These are phyloP conservation scores for Crioceris asparagi DNA, from an alignment of 2,888 invertebrate genomes.

Conservation along the genomic window DNA sequence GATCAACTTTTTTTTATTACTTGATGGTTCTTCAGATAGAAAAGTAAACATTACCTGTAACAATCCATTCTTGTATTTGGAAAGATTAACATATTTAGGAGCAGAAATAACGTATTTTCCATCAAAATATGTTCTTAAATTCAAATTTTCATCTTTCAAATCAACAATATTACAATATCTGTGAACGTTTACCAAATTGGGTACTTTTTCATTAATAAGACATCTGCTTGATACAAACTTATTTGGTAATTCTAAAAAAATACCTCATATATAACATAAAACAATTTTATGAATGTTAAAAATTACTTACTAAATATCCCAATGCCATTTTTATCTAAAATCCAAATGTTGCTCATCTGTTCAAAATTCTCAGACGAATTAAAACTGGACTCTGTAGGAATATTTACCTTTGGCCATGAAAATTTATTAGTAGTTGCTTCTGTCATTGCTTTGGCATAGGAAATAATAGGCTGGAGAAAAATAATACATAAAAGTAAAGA, in stretches of 20 bases:
- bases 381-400: slow-evolving; percentile 4
- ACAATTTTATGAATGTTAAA: slow-evolving; percentile 1
- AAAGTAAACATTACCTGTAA: slow-evolving; percentile 22
- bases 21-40: slow-evolving; percentile 2
- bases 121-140: slow-evolving; percentile 31
- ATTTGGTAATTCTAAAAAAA: slow-evolving; percentile 30
- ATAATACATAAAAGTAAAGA: slow-evolving; percentile 3
- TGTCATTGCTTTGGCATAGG: slow-evolving; percentile 16
- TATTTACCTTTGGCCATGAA: slow-evolving; percentile 11
- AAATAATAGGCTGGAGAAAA: slow-evolving; percentile 23
- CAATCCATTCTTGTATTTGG: slow-evolving; percentile 20
- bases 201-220: slow-evolving; percentile 32
- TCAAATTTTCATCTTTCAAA: slow-evolving; percentile 27
- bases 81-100: slow-evolving; percentile 26
- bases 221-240: slow-evolving; percentile 31
- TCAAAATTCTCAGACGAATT: slow-evolving; percentile 14
- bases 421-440: slow-evolving; percentile 18
- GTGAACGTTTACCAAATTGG: slow-evolving; percentile 40
- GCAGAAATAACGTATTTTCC: slow-evolving; percentile 26
- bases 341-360: slow-evolving; percentile 19
- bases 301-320: slow-evolving; percentile 23
- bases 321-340: slow-evolving; percentile 22
- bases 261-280: background rate
- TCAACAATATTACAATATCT: too few species aligned
- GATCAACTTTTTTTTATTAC: background rate